Evolutionary conservation across 2,113 vertebrate genomes (phyloP).

Genomic region (Clarias magur): DNA sequence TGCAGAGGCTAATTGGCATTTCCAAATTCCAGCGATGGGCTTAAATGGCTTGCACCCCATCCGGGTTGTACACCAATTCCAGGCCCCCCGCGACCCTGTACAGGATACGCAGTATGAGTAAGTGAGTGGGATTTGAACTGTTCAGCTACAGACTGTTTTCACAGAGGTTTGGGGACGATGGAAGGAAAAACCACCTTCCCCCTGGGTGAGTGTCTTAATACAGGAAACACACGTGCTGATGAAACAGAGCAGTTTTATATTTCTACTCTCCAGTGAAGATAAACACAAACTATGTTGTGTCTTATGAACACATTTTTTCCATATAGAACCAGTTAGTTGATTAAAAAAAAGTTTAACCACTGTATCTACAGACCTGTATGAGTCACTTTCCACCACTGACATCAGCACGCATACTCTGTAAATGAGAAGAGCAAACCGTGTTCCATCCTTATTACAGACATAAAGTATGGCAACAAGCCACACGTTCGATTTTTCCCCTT

Average conservation of each 20-base stretch:
- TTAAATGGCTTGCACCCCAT: too few relatives aligned
- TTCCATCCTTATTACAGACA: background rate
- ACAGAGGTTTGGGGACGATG: background rate
- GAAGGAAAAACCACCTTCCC: background rate
- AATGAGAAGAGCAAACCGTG: background rate
- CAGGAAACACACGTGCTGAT: background rate
- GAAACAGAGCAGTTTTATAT: background rate
- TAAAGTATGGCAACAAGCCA: background rate
- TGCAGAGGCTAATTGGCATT: too few relatives aligned
- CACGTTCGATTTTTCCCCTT: background rate
- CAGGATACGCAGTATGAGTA: too few relatives aligned
- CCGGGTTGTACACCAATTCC: too few relatives aligned
- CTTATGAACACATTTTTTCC: background rate
- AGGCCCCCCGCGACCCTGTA: too few relatives aligned
- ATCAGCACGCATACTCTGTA: background rate
- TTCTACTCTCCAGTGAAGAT: background rate
- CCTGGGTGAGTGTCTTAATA: background rate
- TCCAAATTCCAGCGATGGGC: too few relatives aligned
- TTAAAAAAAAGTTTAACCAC: background rate
- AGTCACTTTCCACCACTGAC: background rate
- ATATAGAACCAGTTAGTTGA: background rate
- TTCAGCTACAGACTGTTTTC: background rate
- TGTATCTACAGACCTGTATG: background rate
- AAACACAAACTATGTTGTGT: background rate
- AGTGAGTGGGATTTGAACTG: background rate